phyloP scores from a whole-genome alignment of 2,888 invertebrate species.

The Seira musarum region DNA sequence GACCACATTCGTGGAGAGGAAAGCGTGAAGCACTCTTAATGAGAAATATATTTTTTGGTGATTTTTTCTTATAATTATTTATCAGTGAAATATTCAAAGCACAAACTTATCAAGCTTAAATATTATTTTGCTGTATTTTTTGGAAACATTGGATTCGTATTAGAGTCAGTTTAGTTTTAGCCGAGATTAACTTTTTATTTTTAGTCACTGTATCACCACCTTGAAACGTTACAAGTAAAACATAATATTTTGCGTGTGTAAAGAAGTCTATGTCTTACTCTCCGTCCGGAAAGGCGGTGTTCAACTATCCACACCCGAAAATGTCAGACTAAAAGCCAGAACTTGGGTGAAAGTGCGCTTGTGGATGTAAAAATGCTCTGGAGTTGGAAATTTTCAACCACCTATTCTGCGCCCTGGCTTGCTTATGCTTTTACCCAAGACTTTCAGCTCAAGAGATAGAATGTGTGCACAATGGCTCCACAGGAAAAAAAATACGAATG shows the following conservation, averaged over 20 bases:
- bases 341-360: constrained; percentile 62
- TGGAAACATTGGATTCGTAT: no score
- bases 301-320: constrained; percentile 69
- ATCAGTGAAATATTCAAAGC: constrained; percentile 1
- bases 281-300: constrained; percentile 56
- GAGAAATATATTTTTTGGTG: constrained; percentile 17
- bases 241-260: constrained; percentile 2
- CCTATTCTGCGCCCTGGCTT: background rate
- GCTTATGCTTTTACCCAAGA: background rate
- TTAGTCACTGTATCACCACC: constrained; percentile 31
- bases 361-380: constrained; percentile 40
- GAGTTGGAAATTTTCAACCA: background rate
- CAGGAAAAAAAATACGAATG: background rate
- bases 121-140: constrained; percentile 13
- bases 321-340: constrained; percentile 68
- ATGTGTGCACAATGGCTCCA: background rate
- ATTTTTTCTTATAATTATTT: constrained; percentile 23
- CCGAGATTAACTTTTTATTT: no score
- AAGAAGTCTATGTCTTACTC: constrained; percentile 25
- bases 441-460: background rate
- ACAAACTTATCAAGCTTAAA: constrained; percentile 14
- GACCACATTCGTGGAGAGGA: constrained; percentile 41
- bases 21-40: constrained; percentile 18
- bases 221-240: constrained; percentile 37
- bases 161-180: no score